Evolutionary conservation across 2,797 vertebrate species (phyloP), one percentile per base, ranked within the genome.

Genomic region (Rhadinocentrus ornatus): DNA sequence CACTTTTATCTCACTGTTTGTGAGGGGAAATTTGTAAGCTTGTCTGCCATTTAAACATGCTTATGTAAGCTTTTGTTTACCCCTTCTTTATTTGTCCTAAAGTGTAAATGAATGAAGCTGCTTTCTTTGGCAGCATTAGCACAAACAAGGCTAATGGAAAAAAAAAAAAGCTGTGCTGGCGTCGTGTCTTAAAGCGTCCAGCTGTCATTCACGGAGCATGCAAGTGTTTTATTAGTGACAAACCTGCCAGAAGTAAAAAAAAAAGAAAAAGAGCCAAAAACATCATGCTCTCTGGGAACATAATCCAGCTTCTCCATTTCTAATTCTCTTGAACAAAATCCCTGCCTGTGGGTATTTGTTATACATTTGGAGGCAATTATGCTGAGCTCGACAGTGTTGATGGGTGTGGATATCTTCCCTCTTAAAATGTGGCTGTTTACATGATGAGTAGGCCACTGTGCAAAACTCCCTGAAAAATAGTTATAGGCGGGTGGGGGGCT

Each of bases 261-360:
- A 57, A 75, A 58, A 48, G 16, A 4, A 31, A 31, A 61, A 76
- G 34, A 34, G 34, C 8, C 27, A 54, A 63, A 73, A 62, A 65
- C 75, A 83, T 85, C 78, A 86, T 73, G 78, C 66, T n/a, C 61
- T 86, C 80, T 10, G 18, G 77, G 44, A 74, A 77, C 80, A 78
- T 81, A 48, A 81, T 75, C 44, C 24, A 66, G 39, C 70, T 32
- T 62, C 55, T 29, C 48, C 44, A 4, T 54, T 0, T 11, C 31
- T 66, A 39, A 6, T 44, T 65, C 44, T 59, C 15, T 37, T 24
- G 3, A 39, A 41, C 61, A 69, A 0, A 55, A 31, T 67, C 48
- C 57, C 73, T 53, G 34, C 8, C 57, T 39, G 2, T 34, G 12
- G 15, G 1, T 54, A 12, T 20, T 64, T 34, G 6, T 32, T 13